Percentiles rank a stretch among this genome's conserved stretches.
phyloP scores from a whole-genome alignment of 1,140 invertebrate genomes.

The Monochamus saltuarius region DNA sequence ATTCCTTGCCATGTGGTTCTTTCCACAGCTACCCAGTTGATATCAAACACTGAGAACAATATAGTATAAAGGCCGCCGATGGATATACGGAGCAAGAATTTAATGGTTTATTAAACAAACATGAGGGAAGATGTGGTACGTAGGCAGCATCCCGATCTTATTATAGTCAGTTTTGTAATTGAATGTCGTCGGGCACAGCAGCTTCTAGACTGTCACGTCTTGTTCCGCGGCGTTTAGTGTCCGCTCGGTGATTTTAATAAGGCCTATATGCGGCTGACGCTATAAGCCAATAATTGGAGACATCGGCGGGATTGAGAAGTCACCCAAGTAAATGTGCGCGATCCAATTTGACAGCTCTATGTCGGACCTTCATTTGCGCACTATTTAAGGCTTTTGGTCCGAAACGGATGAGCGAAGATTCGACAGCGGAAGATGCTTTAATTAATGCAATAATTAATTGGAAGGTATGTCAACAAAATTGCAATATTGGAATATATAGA shows the following conservation, averaged over 20 bases:
- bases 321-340: conserved; percentile 1
- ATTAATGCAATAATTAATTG: conserved; percentile 1
- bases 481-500: too few relatives aligned
- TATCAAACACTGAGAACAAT: too few relatives aligned
- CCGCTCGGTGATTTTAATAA: conserved; percentile 12
- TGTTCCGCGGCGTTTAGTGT: conserved; percentile 8
- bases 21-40: too few relatives aligned
- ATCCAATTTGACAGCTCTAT: conserved; percentile 1
- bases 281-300: conserved; percentile 11
- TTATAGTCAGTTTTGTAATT: conserved; percentile 14
- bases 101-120: conserved; percentile 13
- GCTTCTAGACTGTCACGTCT: conserved; percentile 8
- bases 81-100: not conserved
- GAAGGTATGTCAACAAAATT: too few relatives aligned
- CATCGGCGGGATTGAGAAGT: conserved; percentile 10
- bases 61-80: too few relatives aligned
- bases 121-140: conserved; percentile 7
- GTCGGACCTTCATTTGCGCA: not conserved
- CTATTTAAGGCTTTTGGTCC: not conserved
- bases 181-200: not conserved
- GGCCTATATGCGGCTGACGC: conserved; percentile 3
- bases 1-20: too few relatives aligned
- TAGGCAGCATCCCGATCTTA: conserved; percentile 9
- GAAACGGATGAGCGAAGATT: not conserved
- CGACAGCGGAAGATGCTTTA: not conserved